These are phyloP conservation scores for Salvelinus fontinalis DNA, from an alignment of 2,113 vertebrate genomes.

Conservation along the genomic window DNA sequence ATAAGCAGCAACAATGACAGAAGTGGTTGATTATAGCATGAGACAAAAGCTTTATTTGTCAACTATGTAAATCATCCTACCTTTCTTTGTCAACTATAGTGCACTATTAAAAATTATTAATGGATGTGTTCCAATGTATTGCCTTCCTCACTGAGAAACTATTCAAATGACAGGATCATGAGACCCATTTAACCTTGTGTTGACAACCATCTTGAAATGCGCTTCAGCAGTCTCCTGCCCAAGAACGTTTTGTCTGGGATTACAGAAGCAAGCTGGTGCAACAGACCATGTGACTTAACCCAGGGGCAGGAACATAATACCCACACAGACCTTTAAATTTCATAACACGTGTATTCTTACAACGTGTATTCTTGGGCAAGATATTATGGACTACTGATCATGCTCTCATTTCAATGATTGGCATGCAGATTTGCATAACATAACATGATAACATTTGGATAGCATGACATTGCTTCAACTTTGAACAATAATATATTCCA, in stretches of 20 bases:
- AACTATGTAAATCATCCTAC: background rate
- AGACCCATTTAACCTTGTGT: background rate
- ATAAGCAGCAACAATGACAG: background rate
- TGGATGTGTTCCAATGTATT: background rate
- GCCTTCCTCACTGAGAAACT: background rate
- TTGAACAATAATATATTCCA: no score
- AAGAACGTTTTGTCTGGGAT: conserved; percentile 16
- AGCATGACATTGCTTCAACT: no score
- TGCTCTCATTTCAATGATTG: background rate
- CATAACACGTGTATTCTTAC: background rate
- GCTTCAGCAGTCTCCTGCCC: conserved; percentile 16
- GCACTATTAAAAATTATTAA: background rate
- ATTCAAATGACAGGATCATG: background rate
- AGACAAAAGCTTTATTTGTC: background rate
- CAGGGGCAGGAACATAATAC: background rate
- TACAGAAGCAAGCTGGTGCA: conserved; percentile 17
- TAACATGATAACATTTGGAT: no score
- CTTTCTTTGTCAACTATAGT: background rate
- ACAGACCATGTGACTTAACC: conserved; percentile 25
- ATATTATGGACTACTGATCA: background rate
- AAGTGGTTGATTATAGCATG: background rate
- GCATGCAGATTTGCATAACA: background rate
- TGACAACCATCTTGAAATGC: background rate
- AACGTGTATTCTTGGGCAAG: background rate
- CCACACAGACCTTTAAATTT: background rate